Conservation (phyloP, 2,888 invertebrate genomes). For the Trichacis sp. region DNA sequence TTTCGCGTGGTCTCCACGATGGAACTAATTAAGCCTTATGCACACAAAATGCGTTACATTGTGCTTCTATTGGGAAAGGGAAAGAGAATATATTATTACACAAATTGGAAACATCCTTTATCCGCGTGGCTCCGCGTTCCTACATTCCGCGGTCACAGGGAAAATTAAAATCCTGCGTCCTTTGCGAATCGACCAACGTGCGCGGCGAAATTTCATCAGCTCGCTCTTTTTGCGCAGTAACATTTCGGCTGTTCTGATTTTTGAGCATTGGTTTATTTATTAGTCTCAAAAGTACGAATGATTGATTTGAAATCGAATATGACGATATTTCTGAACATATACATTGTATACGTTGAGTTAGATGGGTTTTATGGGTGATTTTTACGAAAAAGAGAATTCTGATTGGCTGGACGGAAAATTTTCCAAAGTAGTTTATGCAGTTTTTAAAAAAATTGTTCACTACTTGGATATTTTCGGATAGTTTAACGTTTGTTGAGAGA, state of each 20-base stretch:
- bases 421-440: no score
- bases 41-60: slow-evolving; percentile 40
- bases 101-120: slow-evolving; percentile 41
- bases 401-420: no score
- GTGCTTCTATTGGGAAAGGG: slow-evolving; percentile 29
- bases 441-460: no score
- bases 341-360: no score
- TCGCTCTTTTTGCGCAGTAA: not conserved
- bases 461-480: no score
- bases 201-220: slow-evolving; percentile 1
- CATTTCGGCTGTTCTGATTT: not conserved
- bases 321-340: no score
- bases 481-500: no score
- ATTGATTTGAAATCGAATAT: no score
- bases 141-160: slow-evolving; percentile 31
- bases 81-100: slow-evolving; percentile 27
- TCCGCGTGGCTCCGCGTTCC: slow-evolving; percentile 37
- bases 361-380: no score
- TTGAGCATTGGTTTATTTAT: no score
- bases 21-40: slow-evolving; percentile 38
- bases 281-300: no score
- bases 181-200: not conserved
- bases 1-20: slow-evolving; percentile 41
- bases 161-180: slow-evolving; percentile 29
- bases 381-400: no score